phyloP scores from a whole-genome alignment of 2,113 vertebrate genomes.

The Mirza zaza region DNA sequence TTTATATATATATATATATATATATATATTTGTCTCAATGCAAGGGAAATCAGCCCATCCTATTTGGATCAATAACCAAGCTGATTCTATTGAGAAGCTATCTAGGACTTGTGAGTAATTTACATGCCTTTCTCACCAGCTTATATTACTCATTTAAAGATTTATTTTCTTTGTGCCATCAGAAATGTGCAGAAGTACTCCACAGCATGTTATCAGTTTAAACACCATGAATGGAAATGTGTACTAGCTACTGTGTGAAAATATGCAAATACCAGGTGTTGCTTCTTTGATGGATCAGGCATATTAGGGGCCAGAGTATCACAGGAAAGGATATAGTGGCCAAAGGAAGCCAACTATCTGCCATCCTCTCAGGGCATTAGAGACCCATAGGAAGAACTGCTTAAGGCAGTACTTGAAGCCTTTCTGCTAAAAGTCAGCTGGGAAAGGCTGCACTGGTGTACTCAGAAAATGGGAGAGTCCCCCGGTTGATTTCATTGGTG shows the following conservation, averaged over 20 bases:
- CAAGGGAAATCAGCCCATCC: not conserved
- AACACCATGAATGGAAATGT: not conserved
- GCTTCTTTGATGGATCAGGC: not conserved
- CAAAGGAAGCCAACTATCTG: not conserved
- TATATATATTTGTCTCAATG: not conserved
- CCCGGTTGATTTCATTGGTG: not conserved
- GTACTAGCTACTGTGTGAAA: not conserved
- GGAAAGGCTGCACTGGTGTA: not conserved
- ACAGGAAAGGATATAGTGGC: not conserved
- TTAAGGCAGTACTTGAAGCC: not conserved
- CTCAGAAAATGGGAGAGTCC: not conserved
- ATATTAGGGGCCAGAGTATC: not conserved
- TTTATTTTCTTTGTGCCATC: not conserved
- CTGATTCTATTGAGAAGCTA: not conserved
- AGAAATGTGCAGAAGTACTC: not conserved
- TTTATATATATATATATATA: not conserved
- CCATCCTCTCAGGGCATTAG: not conserved
- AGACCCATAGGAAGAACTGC: not conserved
- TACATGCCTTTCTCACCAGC: not conserved
- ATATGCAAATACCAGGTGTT: not conserved
- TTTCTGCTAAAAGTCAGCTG: not conserved
- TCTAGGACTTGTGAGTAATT: not conserved
- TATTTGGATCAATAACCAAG: not conserved
- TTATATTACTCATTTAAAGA: not conserved
- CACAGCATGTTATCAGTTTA: not conserved